A percentile compares a stretch with the other conserved stretches of the same genome.
Conservation (phyloP, 2,888 invertebrate species). For the Mesoligia furuncula region DNA sequence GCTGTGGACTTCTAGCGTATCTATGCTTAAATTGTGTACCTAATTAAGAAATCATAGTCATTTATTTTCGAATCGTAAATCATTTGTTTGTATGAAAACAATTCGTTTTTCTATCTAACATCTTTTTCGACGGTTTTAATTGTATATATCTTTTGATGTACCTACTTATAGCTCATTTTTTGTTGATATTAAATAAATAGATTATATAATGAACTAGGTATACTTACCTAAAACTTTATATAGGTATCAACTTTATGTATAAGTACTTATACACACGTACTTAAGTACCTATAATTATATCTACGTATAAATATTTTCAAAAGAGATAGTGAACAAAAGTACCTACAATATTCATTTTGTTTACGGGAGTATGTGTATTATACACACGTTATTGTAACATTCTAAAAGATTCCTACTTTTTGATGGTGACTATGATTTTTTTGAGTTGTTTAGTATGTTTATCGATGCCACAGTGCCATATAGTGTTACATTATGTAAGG, state of each 20-base stretch:
- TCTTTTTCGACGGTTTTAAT: background rate
- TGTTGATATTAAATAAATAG: background rate
- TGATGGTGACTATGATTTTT: conserved; percentile 69
- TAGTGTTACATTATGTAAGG: conserved; percentile 46
- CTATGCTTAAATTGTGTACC: conserved; percentile 63
- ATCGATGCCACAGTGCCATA: conserved; percentile 79
- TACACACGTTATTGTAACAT: conserved; percentile 1
- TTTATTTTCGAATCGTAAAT: conserved; percentile 51
- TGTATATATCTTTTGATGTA: background rate
- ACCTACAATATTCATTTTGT: conserved; percentile 47
- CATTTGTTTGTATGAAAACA: conserved; percentile 1
- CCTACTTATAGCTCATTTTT: background rate
- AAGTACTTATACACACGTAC: conserved; percentile 22
- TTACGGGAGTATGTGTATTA: conserved; percentile 24
- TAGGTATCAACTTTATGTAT: background rate
- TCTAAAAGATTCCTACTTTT: conserved; percentile 29
- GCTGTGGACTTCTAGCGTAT: conserved; percentile 82
- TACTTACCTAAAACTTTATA: background rate
- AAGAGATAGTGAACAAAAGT: conserved; percentile 27
- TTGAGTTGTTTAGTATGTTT: conserved; percentile 62
- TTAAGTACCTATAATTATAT: conserved; percentile 21
- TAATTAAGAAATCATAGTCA: conserved; percentile 83
- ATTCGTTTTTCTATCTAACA: background rate
- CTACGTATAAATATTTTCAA: conserved; percentile 19
- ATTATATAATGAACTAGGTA: background rate